Evolutionary conservation across 1,140 invertebrate species (phyloP).

Genomic region (Forficula auricularia): DNA sequence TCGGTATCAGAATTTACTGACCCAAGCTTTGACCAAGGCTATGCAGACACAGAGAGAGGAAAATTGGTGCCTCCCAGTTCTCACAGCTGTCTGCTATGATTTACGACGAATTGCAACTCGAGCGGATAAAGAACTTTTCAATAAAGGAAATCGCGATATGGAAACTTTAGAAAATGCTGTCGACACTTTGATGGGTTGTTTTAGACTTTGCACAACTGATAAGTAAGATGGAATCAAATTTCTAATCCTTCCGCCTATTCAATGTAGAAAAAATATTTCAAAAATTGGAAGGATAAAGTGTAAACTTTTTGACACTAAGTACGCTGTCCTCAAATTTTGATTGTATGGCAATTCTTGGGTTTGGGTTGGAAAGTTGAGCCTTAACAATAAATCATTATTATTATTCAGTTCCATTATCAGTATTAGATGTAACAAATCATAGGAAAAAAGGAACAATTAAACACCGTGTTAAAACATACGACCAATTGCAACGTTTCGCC

Average conservation of each 20-base stretch:
- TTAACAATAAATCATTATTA: too few relatives aligned
- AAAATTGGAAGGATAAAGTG: too few relatives aligned
- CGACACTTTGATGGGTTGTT: constrained; percentile 83
- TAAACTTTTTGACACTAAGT: too few relatives aligned
- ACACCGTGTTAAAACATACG: too few relatives aligned
- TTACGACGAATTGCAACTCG: constrained; percentile 64
- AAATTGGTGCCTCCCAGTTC: constrained; percentile 85
- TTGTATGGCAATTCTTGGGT: too few relatives aligned
- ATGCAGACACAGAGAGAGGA: constrained; percentile 82
- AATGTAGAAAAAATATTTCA: too few relatives aligned
- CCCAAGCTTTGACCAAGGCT: constrained; percentile 63
- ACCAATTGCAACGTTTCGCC: too few relatives aligned
- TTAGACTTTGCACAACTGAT: constrained; percentile 89
- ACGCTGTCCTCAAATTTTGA: too few relatives aligned
- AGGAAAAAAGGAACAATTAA: too few relatives aligned
- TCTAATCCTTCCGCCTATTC: neutral
- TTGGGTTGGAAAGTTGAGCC: too few relatives aligned
- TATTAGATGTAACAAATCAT: too few relatives aligned
- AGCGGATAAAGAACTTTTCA: constrained; percentile 42
- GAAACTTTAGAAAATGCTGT: constrained; percentile 85
- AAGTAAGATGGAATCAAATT: constrained; percentile 36
- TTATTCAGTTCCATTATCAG: too few relatives aligned
- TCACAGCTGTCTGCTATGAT: constrained; percentile 79
- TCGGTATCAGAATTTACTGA: constrained; percentile 54
- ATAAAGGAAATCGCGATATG: constrained; percentile 38